These are phyloP conservation scores for Chrysolina haemoptera DNA, from an alignment of 2,888 invertebrate genomes.

Conservation along the genomic window DNA sequence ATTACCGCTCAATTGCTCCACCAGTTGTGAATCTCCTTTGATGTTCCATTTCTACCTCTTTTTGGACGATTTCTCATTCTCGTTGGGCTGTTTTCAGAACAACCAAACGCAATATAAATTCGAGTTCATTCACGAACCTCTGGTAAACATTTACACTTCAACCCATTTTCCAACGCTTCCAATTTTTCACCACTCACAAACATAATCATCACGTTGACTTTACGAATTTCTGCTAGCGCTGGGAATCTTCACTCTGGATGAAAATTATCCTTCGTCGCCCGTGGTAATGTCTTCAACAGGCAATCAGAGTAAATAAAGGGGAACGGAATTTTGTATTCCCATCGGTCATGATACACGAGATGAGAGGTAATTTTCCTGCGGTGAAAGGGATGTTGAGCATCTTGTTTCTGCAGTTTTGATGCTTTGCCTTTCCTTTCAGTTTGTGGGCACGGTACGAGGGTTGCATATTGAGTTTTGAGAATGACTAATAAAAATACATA, in stretches of 20 bases:
- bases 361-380: constrained; percentile 4
- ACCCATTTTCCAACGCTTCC: constrained; percentile 20
- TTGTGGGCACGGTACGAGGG: background rate
- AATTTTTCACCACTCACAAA: constrained; percentile 20
- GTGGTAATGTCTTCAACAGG: constrained; percentile 55
- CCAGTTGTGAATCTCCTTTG: no score
- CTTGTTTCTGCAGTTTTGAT: background rate
- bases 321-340: constrained; percentile 44
- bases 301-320: constrained; percentile 61
- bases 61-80: no score
- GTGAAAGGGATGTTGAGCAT: background rate
- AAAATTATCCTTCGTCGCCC: constrained; percentile 50
- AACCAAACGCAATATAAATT: background rate
- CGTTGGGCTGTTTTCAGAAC: background rate
- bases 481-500: no score
- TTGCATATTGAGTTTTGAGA: no score
- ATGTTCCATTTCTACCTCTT: no score
- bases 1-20: no score
- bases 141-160: constrained; percentile 6
- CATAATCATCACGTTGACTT: constrained; percentile 40
- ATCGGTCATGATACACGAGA: constrained; percentile 24
- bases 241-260: constrained; percentile 40
- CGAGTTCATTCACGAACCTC: background rate
- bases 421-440: background rate
- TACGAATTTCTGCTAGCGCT: constrained; percentile 36